Percentiles rank a stretch among this genome's conserved stretches.
phyloP scores from a whole-genome alignment of 2,888 invertebrate species.

The Leptopilina myrica region DNA sequence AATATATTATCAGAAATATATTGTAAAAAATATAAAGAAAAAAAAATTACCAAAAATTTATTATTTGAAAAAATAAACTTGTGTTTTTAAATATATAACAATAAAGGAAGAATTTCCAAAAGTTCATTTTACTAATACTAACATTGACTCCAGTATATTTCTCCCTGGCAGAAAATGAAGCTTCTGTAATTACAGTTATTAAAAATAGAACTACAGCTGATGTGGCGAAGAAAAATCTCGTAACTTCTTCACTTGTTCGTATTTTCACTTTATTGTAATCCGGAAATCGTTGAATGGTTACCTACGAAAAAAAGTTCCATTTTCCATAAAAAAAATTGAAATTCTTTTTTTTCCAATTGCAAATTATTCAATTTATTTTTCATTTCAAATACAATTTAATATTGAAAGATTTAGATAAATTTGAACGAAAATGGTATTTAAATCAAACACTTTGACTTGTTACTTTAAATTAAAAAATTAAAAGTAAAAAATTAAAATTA shows the following conservation, averaged over 20 bases:
- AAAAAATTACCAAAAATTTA: neutral
- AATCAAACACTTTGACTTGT: too few relatives aligned
- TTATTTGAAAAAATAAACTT: too few relatives aligned
- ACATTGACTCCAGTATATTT: conserved; percentile 69
- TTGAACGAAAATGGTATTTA: too few relatives aligned
- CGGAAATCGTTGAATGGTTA: conserved; percentile 66
- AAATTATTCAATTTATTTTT: too few relatives aligned
- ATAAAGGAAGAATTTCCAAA: neutral
- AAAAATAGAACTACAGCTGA: conserved; percentile 62
- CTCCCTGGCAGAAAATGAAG: conserved; percentile 63
- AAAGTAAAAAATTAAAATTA: too few relatives aligned
- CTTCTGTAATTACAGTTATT: conserved; percentile 64
- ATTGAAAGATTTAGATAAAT: too few relatives aligned
- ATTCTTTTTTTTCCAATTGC: neutral
- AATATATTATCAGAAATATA: too few relatives aligned
- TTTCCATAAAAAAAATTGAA: neutral
- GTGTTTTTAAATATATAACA: too few relatives aligned
- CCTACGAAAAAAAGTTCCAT: conserved; percentile 48
- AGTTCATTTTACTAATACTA: conserved; percentile 58
- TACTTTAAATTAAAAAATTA: too few relatives aligned
- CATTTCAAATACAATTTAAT: too few relatives aligned
- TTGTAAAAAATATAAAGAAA: neutral
- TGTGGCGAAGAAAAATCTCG: conserved; percentile 56
- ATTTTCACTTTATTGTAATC: conserved; percentile 60
- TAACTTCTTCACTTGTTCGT: conserved; percentile 47